These are phyloP conservation scores for Smutsia temminckii DNA, from an alignment of 2,797 vertebrate genomes.

Conservation along the genomic window DNA sequence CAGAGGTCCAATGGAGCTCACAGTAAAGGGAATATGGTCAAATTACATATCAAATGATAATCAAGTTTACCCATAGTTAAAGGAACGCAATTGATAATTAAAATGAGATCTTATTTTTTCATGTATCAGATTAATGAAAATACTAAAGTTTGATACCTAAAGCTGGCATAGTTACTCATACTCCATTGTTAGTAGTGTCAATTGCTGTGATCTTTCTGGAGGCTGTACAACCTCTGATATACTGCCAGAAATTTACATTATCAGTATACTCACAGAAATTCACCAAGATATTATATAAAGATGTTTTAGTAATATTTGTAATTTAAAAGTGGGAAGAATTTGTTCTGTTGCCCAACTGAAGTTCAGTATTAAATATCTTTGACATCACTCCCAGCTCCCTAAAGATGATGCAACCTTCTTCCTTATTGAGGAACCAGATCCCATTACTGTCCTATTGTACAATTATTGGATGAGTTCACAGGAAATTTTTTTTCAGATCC, in stretches of 20 bases:
- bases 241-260: neutral
- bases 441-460: neutral
- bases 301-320: neutral
- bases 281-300: neutral
- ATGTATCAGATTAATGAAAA: neutral
- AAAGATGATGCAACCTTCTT: neutral
- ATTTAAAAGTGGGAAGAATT: neutral
- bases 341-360: neutral
- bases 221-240: neutral
- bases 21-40: neutral
- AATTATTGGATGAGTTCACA: neutral
- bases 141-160: neutral
- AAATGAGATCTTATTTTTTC: slow-evolving; percentile 23
- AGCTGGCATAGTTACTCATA: neutral
- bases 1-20: neutral
- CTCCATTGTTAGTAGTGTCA: neutral
- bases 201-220: neutral
- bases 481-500: neutral
- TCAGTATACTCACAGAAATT: neutral
- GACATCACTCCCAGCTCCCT: neutral
- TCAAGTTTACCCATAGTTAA: neutral
- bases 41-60: neutral
- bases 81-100: slow-evolving; percentile 13
- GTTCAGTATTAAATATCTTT: neutral
- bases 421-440: neutral